Evolutionary conservation across 2,113 vertebrate genomes (phyloP).

Genomic region (Micromys minutus): DNA sequence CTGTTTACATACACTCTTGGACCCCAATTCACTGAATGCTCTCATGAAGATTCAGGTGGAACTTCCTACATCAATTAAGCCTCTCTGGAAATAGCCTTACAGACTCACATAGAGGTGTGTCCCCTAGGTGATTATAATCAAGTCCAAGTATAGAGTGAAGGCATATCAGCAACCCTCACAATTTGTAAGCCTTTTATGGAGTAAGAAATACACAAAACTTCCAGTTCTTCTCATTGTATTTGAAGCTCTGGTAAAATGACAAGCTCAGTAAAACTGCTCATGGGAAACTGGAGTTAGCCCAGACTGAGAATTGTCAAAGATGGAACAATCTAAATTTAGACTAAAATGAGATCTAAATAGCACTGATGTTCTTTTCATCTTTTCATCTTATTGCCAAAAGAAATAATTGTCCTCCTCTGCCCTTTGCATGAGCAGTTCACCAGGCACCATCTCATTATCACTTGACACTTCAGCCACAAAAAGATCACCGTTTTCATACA

Average conservation of each 20-base stretch:
- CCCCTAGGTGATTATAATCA: background rate
- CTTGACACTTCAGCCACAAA: conserved; percentile 53
- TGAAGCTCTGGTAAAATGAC: conserved; percentile 1
- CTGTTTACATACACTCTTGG: too few species aligned
- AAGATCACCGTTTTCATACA: conserved; percentile 49
- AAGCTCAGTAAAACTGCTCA: background rate
- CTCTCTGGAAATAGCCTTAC: background rate
- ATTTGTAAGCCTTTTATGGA: background rate
- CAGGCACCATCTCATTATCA: conserved; percentile 56
- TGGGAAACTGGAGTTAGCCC: conserved; percentile 1
- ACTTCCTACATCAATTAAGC: background rate
- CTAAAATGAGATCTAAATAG: conserved; percentile 50
- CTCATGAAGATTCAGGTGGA: background rate
- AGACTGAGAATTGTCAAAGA: conserved; percentile 45
- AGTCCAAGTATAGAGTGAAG: background rate
- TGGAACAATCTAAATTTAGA: background rate
- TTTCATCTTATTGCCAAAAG: conserved; percentile 43
- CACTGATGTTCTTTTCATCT: conserved; percentile 45
- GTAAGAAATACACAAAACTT: background rate
- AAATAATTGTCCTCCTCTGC: conserved; percentile 61
- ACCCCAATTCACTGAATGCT: background rate
- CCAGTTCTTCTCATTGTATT: background rate
- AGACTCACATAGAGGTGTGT: background rate
- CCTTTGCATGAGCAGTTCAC: conserved; percentile 16
- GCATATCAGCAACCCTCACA: background rate